These are phyloP conservation scores for Linyphia triangularis DNA, from an alignment of 2,888 invertebrate genomes.

Conservation along the genomic window DNA sequence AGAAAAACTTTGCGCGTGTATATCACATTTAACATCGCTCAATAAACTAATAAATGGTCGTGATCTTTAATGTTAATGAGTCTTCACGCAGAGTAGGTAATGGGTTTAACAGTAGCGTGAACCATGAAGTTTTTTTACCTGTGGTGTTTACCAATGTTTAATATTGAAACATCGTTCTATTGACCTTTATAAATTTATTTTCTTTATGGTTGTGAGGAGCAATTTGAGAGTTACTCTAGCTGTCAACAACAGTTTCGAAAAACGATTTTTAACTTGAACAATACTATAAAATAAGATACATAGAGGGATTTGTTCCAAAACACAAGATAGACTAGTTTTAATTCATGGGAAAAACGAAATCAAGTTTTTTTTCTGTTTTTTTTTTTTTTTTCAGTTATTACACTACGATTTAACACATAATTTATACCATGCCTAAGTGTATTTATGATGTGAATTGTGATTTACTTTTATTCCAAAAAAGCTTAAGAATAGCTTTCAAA, in stretches of 20 bases:
- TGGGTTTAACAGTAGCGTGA: conserved; percentile 36
- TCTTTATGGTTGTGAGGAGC: background rate
- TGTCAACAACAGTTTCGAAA: background rate
- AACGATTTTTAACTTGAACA: background rate
- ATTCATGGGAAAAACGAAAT: too few relatives aligned
- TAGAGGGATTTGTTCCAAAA: too few relatives aligned
- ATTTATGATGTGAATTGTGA: too few relatives aligned
- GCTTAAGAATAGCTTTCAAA: too few relatives aligned
- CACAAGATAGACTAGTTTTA: too few relatives aligned
- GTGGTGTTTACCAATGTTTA: conserved; percentile 36
- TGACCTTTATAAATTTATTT: conserved; percentile 17
- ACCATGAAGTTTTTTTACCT: background rate
- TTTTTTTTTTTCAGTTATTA: too few relatives aligned
- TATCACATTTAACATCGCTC: background rate
- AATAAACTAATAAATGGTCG: conserved; percentile 21
- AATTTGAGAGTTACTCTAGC: background rate
- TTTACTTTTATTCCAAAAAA: too few relatives aligned
- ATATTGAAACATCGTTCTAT: conserved; percentile 25
- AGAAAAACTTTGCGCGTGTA: background rate
- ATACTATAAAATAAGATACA: too few relatives aligned
- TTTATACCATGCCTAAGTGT: too few relatives aligned
- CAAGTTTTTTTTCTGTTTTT: too few relatives aligned
- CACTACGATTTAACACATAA: too few relatives aligned
- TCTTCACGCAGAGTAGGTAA: conserved; percentile 10
- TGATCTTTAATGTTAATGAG: conserved; percentile 38